A percentile compares a stretch with the other conserved stretches of the same genome.
Evolutionary conservation across 2,797 vertebrate genomes (phyloP).

Genomic region (Platalea minor): DNA sequence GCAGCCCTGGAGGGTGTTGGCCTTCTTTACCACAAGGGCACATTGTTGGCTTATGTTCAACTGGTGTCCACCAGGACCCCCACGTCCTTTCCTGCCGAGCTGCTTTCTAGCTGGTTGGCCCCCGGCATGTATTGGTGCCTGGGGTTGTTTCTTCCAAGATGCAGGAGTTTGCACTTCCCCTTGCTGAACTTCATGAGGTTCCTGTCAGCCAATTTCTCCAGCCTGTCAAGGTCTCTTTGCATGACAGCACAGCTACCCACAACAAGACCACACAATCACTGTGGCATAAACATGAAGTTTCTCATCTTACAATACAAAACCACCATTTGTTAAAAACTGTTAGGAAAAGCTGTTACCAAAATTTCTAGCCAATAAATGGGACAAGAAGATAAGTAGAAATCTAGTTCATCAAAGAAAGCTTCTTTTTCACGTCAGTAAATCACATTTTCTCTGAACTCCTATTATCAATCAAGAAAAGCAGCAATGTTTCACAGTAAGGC

Average conservation of each 20-base stretch:
- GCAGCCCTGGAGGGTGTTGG: neutral
- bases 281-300: neutral
- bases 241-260: neutral
- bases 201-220: neutral
- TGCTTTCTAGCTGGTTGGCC: neutral
- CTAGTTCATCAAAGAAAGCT: neutral
- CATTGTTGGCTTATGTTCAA: neutral
- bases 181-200: neutral
- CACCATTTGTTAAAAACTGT: neutral
- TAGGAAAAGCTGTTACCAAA: neutral
- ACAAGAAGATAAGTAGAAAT: neutral
- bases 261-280: neutral
- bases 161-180: neutral
- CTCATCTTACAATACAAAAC: neutral
- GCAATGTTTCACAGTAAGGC: constrained; percentile 15
- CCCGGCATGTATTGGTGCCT: neutral
- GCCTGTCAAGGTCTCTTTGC: neutral
- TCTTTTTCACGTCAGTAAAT: neutral
- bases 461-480: constrained; percentile 34
- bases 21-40: neutral
- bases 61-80: neutral
- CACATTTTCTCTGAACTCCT: constrained; percentile 3
- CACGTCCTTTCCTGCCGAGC: neutral
- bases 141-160: neutral
- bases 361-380: neutral